These are phyloP conservation scores for Trimorus sp. DNA, from an alignment of 2,888 invertebrate species.

Conservation along the genomic window DNA sequence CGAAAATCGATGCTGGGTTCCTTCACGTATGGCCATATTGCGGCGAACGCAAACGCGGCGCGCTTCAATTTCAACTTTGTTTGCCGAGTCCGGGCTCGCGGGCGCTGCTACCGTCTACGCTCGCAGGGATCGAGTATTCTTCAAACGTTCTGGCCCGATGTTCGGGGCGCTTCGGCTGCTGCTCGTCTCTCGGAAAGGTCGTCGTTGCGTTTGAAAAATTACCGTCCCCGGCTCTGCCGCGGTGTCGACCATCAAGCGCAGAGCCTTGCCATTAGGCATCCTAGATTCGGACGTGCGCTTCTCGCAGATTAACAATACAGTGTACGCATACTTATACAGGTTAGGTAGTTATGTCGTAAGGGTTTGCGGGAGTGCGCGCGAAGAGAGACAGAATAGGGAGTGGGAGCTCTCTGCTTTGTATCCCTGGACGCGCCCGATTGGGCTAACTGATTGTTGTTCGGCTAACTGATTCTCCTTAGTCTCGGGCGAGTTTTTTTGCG, in stretches of 20 bases:
- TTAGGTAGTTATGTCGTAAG: constrained; percentile 63
- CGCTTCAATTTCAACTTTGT: constrained; percentile 44
- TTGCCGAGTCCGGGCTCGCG: constrained; percentile 37
- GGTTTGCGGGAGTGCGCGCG: constrained; percentile 56
- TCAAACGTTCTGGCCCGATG: constrained; percentile 26
- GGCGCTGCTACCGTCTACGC: constrained; percentile 16
- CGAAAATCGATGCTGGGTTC: constrained; percentile 46
- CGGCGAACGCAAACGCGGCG: constrained; percentile 37
- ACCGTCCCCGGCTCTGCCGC: not conserved
- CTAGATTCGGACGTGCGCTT: constrained; percentile 77
- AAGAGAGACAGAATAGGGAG: constrained; percentile 70
- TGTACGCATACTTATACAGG: constrained; percentile 54
- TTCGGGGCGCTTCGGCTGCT: not conserved
- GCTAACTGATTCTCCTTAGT: constrained; percentile 37
- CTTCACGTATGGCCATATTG: constrained; percentile 48
- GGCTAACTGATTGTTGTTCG: constrained; percentile 17
- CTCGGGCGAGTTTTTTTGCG: constrained; percentile 11
- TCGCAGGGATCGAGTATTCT: constrained; percentile 39
- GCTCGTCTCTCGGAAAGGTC: not conserved
- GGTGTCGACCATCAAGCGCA: constrained; percentile 22
- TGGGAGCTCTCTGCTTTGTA: not conserved
- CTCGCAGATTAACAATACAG: constrained; percentile 63
- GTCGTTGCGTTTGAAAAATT: too few relatives aligned
- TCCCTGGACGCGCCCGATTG: constrained; percentile 15
- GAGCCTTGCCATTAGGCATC: constrained; percentile 75